Evolutionary conservation across 1,140 invertebrate species (phyloP).

Genomic region (Conopomorpha cramerella): DNA sequence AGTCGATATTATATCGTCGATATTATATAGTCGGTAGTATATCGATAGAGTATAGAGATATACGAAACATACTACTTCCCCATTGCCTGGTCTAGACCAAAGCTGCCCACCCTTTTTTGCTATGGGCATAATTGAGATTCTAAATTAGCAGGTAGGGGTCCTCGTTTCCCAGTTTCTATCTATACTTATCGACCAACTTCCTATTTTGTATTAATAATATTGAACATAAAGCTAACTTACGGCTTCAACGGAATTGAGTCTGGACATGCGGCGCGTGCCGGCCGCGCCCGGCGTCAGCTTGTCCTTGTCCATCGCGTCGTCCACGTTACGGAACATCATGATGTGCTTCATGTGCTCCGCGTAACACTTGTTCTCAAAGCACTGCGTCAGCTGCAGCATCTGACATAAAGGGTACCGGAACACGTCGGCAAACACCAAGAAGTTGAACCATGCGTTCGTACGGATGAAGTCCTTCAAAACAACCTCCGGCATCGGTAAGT

Average conservation of each 20-base stretch:
- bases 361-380: slow-evolving; percentile 56
- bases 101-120: no score
- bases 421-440: slow-evolving; percentile 65
- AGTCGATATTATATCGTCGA: no score
- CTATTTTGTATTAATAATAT: no score
- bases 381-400: slow-evolving; percentile 56
- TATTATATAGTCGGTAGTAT: no score
- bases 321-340: slow-evolving; percentile 44
- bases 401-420: slow-evolving; percentile 65
- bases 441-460: slow-evolving; percentile 66
- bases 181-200: no score
- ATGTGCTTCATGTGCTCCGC: slow-evolving; percentile 61
- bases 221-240: no score
- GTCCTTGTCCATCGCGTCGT: slow-evolving; percentile 34
- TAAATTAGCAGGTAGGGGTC: no score
- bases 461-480: slow-evolving; percentile 61
- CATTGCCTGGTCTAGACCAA: no score
- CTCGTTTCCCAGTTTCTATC: no score
- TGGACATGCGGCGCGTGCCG: slow-evolving; percentile 33
- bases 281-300: slow-evolving; percentile 35
- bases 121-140: no score
- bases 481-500: slow-evolving; percentile 57
- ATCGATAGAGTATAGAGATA: no score
- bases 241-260: slow-evolving; percentile 38
- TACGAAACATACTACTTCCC: no score